Conservation (phyloP, 2,113 vertebrate genomes). For the Trichechus manatus region DNA sequence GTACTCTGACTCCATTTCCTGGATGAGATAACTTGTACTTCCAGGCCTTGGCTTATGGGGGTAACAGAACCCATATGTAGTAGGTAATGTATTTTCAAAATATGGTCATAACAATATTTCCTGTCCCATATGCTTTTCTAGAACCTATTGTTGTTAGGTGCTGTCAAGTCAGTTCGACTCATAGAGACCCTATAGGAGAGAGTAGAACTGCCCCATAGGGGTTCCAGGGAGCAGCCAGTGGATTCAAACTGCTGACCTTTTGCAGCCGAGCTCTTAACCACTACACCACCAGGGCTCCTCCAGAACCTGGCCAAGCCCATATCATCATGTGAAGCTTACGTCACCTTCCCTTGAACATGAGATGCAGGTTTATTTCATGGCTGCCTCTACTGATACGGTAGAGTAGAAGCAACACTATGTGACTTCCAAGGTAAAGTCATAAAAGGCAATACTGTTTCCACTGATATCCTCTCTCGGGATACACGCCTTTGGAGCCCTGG, state of each 20-base stretch:
- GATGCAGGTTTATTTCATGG: rapidly evolving
- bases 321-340: background rate
- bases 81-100: background rate
- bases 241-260: too few species aligned
- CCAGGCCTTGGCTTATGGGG: background rate
- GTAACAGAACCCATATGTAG: background rate
- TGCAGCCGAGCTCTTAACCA: too few species aligned
- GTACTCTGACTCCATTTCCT: background rate
- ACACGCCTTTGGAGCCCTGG: background rate
- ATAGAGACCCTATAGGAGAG: too few species aligned
- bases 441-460: background rate
- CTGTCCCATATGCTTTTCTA: background rate
- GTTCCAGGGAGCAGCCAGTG: too few species aligned
- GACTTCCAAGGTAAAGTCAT: background rate
- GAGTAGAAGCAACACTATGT: background rate
- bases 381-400: rapidly evolving
- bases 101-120: background rate
- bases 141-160: background rate
- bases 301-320: background rate
- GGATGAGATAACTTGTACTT: background rate
- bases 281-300: background rate
- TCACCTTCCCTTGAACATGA: background rate
- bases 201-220: too few species aligned
- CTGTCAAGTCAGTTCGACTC: too few species aligned
- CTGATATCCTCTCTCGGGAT: background rate